Conservation (phyloP, 2,888 invertebrate genomes). For the Tachina grossa region DNA sequence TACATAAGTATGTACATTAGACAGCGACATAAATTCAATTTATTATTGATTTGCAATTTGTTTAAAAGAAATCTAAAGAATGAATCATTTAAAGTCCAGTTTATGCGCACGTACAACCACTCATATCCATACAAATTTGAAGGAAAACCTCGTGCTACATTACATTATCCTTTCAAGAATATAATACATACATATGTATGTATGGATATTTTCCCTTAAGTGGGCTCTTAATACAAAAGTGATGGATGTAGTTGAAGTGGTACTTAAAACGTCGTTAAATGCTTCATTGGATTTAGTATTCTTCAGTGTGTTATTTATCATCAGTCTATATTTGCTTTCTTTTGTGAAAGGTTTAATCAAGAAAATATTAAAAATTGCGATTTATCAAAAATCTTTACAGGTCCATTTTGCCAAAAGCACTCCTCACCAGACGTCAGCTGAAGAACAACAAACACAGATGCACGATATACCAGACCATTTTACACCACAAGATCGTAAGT, state of each 20-base stretch:
- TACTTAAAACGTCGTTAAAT: slow-evolving; percentile 8
- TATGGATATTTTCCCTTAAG: slow-evolving; percentile 9
- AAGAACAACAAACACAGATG: slow-evolving; percentile 78
- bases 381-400: slow-evolving; percentile 78
- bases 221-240: slow-evolving; percentile 13
- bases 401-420: slow-evolving; percentile 86
- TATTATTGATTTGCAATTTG: slow-evolving; percentile 56
- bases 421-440: slow-evolving; percentile 81
- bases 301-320: neutral
- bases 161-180: slow-evolving; percentile 45
- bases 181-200: neutral
- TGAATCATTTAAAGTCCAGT: slow-evolving; percentile 40
- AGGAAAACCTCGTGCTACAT: slow-evolving; percentile 60
- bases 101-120: neutral
- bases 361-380: neutral
- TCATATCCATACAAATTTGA: neutral
- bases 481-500: slow-evolving; percentile 79
- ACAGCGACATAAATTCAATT: slow-evolving; percentile 17
- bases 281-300: neutral
- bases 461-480: slow-evolving; percentile 80
- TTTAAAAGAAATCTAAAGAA: slow-evolving; percentile 19
- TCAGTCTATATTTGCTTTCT: slow-evolving; percentile 48
- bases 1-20: neutral
- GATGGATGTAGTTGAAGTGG: slow-evolving; percentile 35
- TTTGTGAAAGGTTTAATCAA: slow-evolving; percentile 23